These are phyloP conservation scores for Chinchilla lanigera DNA, from an alignment of 2,113 vertebrate species.

Conservation along the genomic window DNA sequence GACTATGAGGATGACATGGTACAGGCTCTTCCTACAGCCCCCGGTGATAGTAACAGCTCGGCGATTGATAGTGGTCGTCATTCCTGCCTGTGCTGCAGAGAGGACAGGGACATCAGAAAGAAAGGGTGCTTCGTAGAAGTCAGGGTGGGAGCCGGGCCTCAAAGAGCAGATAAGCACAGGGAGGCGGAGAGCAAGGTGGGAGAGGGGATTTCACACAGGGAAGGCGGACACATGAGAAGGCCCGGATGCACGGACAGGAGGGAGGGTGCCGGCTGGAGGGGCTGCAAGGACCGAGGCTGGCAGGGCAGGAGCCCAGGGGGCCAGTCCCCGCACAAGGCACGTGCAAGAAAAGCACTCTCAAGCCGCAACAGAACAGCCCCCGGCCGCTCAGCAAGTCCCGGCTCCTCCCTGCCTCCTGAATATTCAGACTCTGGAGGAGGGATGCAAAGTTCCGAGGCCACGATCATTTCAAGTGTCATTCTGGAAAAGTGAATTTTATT, in stretches of 20 bases:
- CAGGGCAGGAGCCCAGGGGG: not conserved
- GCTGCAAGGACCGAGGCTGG: not conserved
- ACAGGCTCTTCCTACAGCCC: not conserved
- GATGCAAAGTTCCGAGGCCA: not conserved
- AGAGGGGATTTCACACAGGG: not conserved
- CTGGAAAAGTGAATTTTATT: conserved; percentile 26
- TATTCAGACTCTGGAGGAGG: not conserved
- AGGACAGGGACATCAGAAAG: not conserved
- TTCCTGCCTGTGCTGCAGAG: not conserved
- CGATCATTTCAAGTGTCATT: not conserved
- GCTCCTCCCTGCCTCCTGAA: not conserved
- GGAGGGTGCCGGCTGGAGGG: not conserved
- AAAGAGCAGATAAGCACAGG: not conserved
- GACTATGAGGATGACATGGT: not conserved
- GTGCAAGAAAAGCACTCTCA: not conserved
- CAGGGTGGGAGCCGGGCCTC: not conserved
- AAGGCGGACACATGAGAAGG: not conserved
- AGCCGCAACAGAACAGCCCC: not conserved
- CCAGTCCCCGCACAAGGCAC: not conserved
- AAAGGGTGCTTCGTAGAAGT: not conserved
- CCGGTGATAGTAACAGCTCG: not conserved
- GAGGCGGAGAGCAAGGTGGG: not conserved
- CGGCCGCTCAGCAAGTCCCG: not conserved
- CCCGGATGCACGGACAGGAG: not conserved
- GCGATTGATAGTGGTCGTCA: too few relatives aligned